These are phyloP conservation scores for Hemitrygon akajei DNA, from an alignment of 2,797 vertebrate species.

Conservation along the genomic window DNA sequence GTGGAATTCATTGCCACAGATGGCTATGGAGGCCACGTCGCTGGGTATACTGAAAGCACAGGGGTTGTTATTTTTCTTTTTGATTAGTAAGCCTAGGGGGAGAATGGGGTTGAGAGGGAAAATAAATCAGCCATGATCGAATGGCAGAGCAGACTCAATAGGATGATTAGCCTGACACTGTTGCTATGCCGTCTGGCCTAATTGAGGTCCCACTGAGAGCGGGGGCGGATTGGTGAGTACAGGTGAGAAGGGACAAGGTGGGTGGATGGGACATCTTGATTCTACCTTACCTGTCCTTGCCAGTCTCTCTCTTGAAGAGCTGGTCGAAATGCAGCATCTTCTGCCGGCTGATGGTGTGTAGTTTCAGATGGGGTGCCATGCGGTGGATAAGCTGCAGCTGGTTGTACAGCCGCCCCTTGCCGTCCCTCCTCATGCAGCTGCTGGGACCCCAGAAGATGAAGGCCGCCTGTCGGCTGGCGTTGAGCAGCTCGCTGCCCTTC, in stretches of 20 bases:
- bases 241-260: not conserved
- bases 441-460: constrained; percentile 98
- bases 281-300: constrained; percentile 85
- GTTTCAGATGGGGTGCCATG: constrained; percentile 81
- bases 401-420: constrained; percentile 90
- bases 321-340: constrained; percentile 96
- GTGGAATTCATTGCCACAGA: too few species aligned
- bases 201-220: not conserved
- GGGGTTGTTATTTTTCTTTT: too few species aligned
- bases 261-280: not conserved
- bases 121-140: too few species aligned
- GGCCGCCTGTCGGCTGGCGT: constrained; percentile 81
- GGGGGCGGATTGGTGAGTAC: not conserved
- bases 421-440: constrained; percentile 90
- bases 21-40: too few species aligned
- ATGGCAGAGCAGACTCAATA: too few species aligned
- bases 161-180: too few species aligned
- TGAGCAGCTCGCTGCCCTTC: constrained; percentile 82
- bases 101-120: too few species aligned
- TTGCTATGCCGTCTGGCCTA: too few species aligned
- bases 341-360: constrained; percentile 88
- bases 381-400: constrained; percentile 91
- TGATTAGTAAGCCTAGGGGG: too few species aligned
- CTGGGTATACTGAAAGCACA: too few species aligned
- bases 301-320: constrained; percentile 91